Evolutionary conservation across 2,113 vertebrate species (phyloP), one percentile per base, ranked within the genome.

Genomic region (Anguilla rostrata): DNA sequence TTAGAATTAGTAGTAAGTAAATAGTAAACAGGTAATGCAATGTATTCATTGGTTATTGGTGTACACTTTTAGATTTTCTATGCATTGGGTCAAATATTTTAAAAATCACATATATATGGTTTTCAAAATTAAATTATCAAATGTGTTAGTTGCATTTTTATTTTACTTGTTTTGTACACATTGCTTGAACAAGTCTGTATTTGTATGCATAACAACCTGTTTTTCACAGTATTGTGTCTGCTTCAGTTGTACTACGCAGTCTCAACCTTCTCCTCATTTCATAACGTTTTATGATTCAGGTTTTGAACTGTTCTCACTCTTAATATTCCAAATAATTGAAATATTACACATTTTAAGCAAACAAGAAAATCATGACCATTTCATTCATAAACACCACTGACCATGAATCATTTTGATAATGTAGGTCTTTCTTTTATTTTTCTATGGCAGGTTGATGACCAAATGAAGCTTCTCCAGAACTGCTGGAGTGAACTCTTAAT

Each of bases 381-480:
- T 29, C 26, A 34, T 75, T 29, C 71, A 71, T 8, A 34, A 75
- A 75, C 12, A 34, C 8, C 71, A 29, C 5, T 26, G 60, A 66
- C 60, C 57, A 14, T 15, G 63, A n/a, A n/a, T 26, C n/a, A 3
- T 34, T 75, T 75, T 34, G n/a, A 26, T 75, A 12, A 0, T 84
- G 6, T 86, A 29, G 6, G 0, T 86, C 34, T 90, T 89, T 46
- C 34, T 53, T 90, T 49, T 85, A 86, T 92, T 86, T 83, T 81
- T 86, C 29, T 9, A 40, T 40, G 82, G 9, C 93, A 99, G 98
- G 98, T 99, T 91, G 98, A 99, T 49, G 98, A 99, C 95, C 98
- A 99, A 95, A 99, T 99, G 98, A 99, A 99, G 93, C 95, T 99
- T 87, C 97, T 99, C 91, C 98, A 99, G 93, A 99, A 99, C 93